Evolutionary conservation across 2,113 vertebrate species (phyloP), one percentile per base, ranked within the genome.

Genomic region (Boleophthalmus pectinirostris): DNA sequence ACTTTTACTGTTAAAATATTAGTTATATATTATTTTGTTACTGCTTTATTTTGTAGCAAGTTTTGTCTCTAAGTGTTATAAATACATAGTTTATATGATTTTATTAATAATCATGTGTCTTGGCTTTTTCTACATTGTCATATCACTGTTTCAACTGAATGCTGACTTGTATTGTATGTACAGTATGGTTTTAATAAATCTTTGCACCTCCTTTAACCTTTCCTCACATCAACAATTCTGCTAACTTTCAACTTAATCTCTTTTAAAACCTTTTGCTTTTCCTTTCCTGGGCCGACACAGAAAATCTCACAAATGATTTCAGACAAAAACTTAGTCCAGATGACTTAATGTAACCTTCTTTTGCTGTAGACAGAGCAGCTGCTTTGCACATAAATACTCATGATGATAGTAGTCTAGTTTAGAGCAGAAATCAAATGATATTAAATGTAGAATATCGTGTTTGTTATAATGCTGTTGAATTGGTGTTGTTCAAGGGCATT

Each of bases 401-500:
- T 21, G 7, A 15, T 6, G 14, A 2, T 5, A 15, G 13, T 7
- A 56, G 56, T 20, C 51, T 58, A 58, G 23, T 58, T 58, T 14
- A 25, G 2, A 13, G 21, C 3, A 23, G 23, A 56, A 56, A 1
- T 11, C 2, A 54, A 7, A 25, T 25, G 3, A 15, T 11, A 23
- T 24, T 24, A 23, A 54, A 11, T 21, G 7, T 21, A n/a, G 51
- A 54, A n/a, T 54, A 20, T 53, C 1, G 7, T 53, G 49, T 72
- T 75, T 73, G 66, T 56, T 21, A 68, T 72, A 38, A 38, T 38
- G 38, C 8, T 51, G 29, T 56, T 71, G 45, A 53, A 11, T 69
- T 71, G 38, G 70, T 61, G 14, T 35, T 77, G 71, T 68, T 87
- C 80, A 0, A 14, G 38, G 80, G 78, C 77, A 43, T 33, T 76